Evolutionary conservation across 2,113 vertebrate genomes (phyloP), one percentile per base, ranked within the genome.

Genomic region (Alexandromys fortis): DNA sequence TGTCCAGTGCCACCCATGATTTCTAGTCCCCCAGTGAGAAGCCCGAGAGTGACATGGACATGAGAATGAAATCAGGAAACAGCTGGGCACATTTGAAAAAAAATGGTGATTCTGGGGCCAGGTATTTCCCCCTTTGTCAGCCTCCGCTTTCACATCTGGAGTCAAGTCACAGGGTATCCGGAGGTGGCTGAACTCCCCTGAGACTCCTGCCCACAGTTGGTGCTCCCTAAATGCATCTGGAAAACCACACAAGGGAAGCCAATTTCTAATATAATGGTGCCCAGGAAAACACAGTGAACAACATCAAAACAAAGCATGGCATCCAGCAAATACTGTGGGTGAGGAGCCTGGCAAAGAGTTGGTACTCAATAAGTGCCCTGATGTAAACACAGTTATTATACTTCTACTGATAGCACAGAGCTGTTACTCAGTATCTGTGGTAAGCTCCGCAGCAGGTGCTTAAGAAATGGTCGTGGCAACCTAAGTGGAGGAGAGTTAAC

Each of bases 221-320:
- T 0, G 13, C 49, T 85, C 21, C 65, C 73, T 55, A 70, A 45
- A 21, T 47, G 72, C 72, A 9, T 52, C 6, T 3, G 38, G 72
- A 72, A 86, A 68, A 22, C 30, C 49, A 82, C 6, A 49, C 75
- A 22, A 7, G 10, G 58, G 58, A 83, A 45, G 10, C 0, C 1
- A 19, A 6, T 22, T n/a, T 12, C 28, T 47, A 28, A 72, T 17
- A 5, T 0, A 16, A 58, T 0, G 0, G 8, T 24, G 58, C 30
- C 38, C 28, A 5, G 38, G 42, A n/a, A 92, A 47, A 7, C 19
- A 11, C 19, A 12, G 52, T 5, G 21, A 73, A 30, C n/a, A 73
- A n/a, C 45, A 11, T 26, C 38, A 21, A 81, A 87, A 26, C 16
- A 94, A n/a, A 55, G 17, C 35, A 22, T 2, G 38, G 5, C 14